Percentiles rank a stretch among this genome's conserved stretches.
These are phyloP conservation scores for Pollachius pollachius DNA, from an alignment of 2,113 vertebrate species.

Conservation along the genomic window DNA sequence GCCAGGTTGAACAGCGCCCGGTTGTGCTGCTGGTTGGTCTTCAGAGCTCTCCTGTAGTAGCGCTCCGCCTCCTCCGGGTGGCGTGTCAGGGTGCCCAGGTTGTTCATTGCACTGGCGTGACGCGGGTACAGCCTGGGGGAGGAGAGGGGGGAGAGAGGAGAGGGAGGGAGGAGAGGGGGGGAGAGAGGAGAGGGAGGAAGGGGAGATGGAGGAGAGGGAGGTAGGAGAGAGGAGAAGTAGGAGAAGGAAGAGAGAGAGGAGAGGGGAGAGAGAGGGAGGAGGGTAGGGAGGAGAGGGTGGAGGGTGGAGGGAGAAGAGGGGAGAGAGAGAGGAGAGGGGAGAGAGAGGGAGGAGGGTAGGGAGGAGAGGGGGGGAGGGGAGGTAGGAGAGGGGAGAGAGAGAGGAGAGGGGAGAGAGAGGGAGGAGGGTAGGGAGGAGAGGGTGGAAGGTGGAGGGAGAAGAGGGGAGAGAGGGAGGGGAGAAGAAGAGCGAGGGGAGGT, in stretches of 20 bases:
- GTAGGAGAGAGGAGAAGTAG: neutral
- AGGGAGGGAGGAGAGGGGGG: neutral
- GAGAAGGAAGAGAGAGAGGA: neutral
- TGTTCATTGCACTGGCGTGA: conserved; percentile 96
- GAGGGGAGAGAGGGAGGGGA: too few relatives aligned
- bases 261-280: neutral
- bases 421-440: neutral
- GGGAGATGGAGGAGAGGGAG: neutral
- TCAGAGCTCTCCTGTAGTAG: conserved; percentile 88
- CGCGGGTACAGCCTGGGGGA: conserved; percentile 84
- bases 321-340: too few relatives aligned
- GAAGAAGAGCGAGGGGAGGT: neutral
- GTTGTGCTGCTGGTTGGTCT: conserved; percentile 90
- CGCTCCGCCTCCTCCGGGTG: conserved; percentile 80
- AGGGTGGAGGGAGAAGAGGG: neutral
- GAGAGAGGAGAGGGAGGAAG: neutral
- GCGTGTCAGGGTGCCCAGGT: conserved; percentile 88
- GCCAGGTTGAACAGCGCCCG: conserved; percentile 96
- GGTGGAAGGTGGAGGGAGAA: neutral
- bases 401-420: neutral
- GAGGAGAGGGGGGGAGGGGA: neutral
- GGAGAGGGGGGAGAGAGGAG: neutral
- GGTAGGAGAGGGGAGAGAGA: too few relatives aligned
- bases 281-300: neutral
- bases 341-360: too few relatives aligned